Conservation (phyloP, 1,140 invertebrate genomes). For the Eubasilissa regina region DNA sequence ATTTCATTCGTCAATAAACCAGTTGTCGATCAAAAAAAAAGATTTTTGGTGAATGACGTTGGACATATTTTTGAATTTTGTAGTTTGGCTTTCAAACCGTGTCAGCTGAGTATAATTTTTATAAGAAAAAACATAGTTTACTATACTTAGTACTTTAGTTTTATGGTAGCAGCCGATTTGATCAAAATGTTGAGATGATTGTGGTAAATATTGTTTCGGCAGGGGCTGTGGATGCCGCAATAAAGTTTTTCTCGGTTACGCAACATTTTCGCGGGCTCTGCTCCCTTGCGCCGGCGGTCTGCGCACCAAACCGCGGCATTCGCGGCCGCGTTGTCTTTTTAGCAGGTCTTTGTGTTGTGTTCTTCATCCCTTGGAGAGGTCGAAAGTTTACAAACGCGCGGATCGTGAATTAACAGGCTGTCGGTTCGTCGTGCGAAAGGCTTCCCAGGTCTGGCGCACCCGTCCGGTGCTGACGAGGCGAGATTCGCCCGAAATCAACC, state of each 20-base stretch:
- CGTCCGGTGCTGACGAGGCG: neutral
- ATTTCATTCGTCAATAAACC: too few relatives aligned
- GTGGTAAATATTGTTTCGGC: too few relatives aligned
- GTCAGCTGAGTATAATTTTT: too few relatives aligned
- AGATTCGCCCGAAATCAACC: neutral
- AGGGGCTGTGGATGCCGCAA: conserved; percentile 34
- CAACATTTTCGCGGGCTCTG: conserved; percentile 51
- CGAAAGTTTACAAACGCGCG: conserved; percentile 23
- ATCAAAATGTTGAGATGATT: too few relatives aligned
- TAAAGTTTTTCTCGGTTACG: conserved; percentile 48
- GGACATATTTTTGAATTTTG: too few relatives aligned
- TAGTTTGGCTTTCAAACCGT: too few relatives aligned
- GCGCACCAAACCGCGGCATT: conserved; percentile 29
- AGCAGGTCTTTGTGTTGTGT: conserved; percentile 38
- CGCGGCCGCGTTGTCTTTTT: conserved; percentile 42
- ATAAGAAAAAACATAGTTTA: too few relatives aligned
- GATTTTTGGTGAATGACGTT: too few relatives aligned
- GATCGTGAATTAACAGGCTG: neutral
- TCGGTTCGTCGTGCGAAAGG: conserved; percentile 1
- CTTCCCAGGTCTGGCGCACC: neutral
- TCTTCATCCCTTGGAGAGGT: conserved; percentile 22
- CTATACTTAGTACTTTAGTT: too few relatives aligned
- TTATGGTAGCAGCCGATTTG: too few relatives aligned
- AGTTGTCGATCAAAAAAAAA: too few relatives aligned
- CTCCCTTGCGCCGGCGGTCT: neutral